Evolutionary conservation across 1,140 invertebrate species (phyloP).

Genomic region (Hyposmocoma kahamanoa): DNA sequence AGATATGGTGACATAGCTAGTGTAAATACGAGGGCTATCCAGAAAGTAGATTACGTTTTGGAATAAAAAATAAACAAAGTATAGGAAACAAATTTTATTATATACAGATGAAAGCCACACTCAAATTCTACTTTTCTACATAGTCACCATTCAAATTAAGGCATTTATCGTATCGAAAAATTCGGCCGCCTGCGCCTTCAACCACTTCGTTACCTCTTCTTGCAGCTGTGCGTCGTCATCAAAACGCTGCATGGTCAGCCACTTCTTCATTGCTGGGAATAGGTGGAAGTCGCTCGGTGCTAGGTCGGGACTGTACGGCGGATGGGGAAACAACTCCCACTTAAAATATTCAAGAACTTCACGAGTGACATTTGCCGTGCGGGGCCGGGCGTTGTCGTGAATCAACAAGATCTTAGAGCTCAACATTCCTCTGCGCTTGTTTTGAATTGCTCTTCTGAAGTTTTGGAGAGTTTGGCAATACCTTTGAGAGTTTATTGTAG

Average conservation of each 20-base stretch:
- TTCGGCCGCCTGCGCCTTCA: not conserved
- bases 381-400: no score
- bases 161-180: not conserved
- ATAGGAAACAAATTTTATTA: no score
- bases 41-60: no score
- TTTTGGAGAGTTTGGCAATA: not conserved
- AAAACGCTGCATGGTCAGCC: not conserved
- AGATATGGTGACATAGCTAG: no score
- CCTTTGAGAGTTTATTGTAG: not conserved
- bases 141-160: not conserved
- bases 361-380: not conserved
- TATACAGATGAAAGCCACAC: no score
- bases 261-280: conserved; percentile 8
- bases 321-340: conserved; percentile 29
- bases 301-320: conserved; percentile 28
- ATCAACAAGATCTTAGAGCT: not conserved
- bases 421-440: not conserved
- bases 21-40: no score
- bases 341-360: conserved; percentile 21
- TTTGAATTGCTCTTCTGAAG: not conserved
- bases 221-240: not conserved
- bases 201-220: not conserved
- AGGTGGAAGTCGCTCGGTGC: conserved; percentile 24
- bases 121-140: conserved; percentile 3
- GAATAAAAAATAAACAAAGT: no score